phyloP scores from a whole-genome alignment of 1,140 invertebrate species.

The Oryctes rhinoceros region DNA sequence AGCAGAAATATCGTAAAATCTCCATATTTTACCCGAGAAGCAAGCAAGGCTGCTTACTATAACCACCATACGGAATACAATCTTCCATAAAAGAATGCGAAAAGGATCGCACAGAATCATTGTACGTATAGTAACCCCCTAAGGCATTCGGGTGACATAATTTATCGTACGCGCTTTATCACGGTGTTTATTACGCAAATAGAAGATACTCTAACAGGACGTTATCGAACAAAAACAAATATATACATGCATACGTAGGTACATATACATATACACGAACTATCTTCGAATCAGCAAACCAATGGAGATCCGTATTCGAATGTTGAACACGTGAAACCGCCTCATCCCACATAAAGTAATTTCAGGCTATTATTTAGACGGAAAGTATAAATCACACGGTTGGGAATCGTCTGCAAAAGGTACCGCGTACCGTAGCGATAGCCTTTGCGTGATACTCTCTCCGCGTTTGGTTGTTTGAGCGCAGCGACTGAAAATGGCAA shows the following conservation, averaged over 20 bases:
- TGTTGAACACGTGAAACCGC: slow-evolving; percentile 21
- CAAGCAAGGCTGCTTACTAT: neutral
- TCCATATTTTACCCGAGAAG: too few relatives aligned
- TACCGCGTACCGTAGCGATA: slow-evolving; percentile 28
- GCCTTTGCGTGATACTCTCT: slow-evolving; percentile 28
- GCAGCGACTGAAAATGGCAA: slow-evolving; percentile 29
- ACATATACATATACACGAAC: neutral
- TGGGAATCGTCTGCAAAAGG: slow-evolving; percentile 39
- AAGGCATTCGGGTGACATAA: neutral
- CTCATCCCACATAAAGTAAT: slow-evolving; percentile 41
- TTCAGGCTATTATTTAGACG: slow-evolving; percentile 43
- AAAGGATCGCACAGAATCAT: neutral
- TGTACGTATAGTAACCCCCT: neutral
- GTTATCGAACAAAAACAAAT: slow-evolving; percentile 15
- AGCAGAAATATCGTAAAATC: too few relatives aligned
- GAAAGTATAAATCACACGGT: slow-evolving; percentile 42
- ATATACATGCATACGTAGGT: neutral
- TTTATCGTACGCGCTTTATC: neutral
- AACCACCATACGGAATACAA: neutral
- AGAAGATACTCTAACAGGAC: slow-evolving; percentile 29
- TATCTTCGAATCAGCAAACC: neutral
- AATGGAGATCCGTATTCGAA: slow-evolving; percentile 26
- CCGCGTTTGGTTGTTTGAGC: neutral
- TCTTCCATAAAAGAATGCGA: neutral
- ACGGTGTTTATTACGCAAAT: slow-evolving; percentile 26